Conservation (phyloP, 2,888 invertebrate species). For the Drosophila algonquin region DNA sequence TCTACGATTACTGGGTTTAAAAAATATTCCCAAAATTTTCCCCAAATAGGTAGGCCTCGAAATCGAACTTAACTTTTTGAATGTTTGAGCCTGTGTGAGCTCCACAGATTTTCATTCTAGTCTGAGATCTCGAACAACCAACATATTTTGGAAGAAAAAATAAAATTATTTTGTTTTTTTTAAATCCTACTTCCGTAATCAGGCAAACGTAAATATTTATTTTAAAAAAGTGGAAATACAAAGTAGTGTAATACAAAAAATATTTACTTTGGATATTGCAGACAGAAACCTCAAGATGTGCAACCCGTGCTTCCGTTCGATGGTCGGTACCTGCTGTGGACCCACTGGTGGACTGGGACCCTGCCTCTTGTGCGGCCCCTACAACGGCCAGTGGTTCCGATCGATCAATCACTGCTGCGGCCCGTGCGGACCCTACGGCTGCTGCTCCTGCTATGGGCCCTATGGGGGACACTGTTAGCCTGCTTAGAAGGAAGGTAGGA, state of each 20-base stretch:
- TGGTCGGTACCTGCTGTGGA: constrained; percentile 70
- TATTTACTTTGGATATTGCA: background rate
- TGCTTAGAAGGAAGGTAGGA: constrained; percentile 63
- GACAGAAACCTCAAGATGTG: constrained; percentile 48
- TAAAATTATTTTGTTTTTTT: constrained; percentile 28
- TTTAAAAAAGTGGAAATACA: background rate
- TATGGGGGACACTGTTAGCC: constrained; percentile 65
- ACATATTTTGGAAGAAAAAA: constrained; percentile 47
- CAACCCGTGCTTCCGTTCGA: constrained; percentile 63
- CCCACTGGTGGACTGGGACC: constrained; percentile 71
- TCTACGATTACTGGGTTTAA: too few species aligned
- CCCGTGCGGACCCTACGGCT: constrained; percentile 69
- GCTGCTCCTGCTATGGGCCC: constrained; percentile 64
- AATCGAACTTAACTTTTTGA: background rate
- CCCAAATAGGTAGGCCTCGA: constrained; percentile 17
- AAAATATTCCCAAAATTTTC: background rate
- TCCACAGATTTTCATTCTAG: constrained; percentile 25
- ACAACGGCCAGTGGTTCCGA: constrained; percentile 68
- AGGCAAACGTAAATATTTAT: constrained; percentile 55
- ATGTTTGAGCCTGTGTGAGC: background rate
- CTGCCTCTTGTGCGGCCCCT: constrained; percentile 67
- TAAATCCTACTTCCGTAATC: constrained; percentile 62
- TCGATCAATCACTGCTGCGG: constrained; percentile 69
- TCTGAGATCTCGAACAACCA: constrained; percentile 32
- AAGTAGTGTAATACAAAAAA: background rate